Base-by-base conservation (phyloP, 1,140 invertebrate species). In the Mizuhopecten yessoensis region DNA sequence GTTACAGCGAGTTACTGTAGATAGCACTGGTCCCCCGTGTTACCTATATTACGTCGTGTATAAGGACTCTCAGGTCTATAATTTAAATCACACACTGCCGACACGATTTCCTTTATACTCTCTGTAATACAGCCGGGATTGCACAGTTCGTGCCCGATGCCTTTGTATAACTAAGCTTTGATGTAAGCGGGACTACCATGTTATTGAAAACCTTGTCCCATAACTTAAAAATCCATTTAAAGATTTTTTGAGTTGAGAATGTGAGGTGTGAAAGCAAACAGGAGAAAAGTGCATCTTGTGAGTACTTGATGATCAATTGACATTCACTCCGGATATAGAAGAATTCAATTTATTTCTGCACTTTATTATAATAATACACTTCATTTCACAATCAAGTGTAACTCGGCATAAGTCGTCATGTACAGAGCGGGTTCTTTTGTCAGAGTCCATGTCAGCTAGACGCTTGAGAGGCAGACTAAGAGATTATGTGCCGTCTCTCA, bases 321-420 rank as follows among this genome's bases (percentile, higher is more conserved):
- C n/a, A 75, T 7, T 75, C 57, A 29, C 57, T 75, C 57, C 57
- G 29, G 11, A 75, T 75, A 75, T 29, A 29, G 57, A n/a, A 29
- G 57, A 75, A 75, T 75, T 75, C 57, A 75, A 75, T 75, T 75
- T 75, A 75, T 75, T 75, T 29, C 57, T 75, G 57, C 57, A 75
- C 57, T 75, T 5, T 75, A 75, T 75, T 75, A 29, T 29, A 17
- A 75, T 75, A 75, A 75, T 75, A 75, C 57, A 75, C 57, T 75
- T 75, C 57, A 75, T 29, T 75, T 75, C 57, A 29, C 23, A 75
- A 75, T 75, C 57, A 75, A 75, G 57, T 29, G 57, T 7, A 29
- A 75, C 5, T 3, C 57, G n/a, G 1, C 57, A 75, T 75, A 75
- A 75, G 57, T 75, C n/a, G 57, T 0, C 57, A 75, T n/a, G 57